Evolutionary conservation across 1,140 invertebrate genomes (phyloP).

Genomic region (Drosophila guanche): DNA sequence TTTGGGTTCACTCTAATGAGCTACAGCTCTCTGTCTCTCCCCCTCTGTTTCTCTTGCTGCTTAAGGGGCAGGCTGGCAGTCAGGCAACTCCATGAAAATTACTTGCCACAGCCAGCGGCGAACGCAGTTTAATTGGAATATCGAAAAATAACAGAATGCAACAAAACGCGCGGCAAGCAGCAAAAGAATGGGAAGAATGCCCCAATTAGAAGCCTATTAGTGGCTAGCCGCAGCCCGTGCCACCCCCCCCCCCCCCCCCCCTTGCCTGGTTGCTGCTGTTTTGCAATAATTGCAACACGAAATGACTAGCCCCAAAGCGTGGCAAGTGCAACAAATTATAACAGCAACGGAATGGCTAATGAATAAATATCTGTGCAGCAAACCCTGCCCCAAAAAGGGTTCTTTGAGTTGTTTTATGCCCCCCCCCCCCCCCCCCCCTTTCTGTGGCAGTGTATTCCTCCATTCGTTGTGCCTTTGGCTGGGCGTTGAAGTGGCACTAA

Average conservation of each 20-base stretch:
- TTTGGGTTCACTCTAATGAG: constrained; percentile 49
- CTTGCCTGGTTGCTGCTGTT: constrained; percentile 17
- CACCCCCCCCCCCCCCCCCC: background rate
- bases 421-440: no score
- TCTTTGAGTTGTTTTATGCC: constrained; percentile 1
- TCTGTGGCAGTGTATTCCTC: background rate
- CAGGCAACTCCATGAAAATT: constrained; percentile 39
- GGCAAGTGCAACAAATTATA: constrained; percentile 56
- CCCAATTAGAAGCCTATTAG: constrained; percentile 78
- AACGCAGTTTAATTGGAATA: constrained; percentile 75
- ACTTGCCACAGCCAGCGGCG: constrained; percentile 56
- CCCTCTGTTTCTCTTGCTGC: no score
- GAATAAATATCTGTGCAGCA: constrained; percentile 62
- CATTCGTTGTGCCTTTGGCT: constrained; percentile 30
- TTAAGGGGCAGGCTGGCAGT: background rate
- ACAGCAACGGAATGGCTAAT: constrained; percentile 56
- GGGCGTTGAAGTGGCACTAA: constrained; percentile 71
- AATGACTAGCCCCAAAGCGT: constrained; percentile 33
- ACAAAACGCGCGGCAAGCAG: constrained; percentile 13
- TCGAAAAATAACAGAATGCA: constrained; percentile 37
- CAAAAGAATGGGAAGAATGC: constrained; percentile 7
- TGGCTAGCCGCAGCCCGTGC: constrained; percentile 1
- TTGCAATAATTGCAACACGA: constrained; percentile 42
- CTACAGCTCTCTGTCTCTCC: constrained; percentile 18
- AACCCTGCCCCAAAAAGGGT: constrained; percentile 1